A percentile compares a stretch with the other conserved stretches of the same genome.
These are phyloP conservation scores for Lacerta viridis DNA, from an alignment of 2,797 vertebrate genomes.

Conservation along the genomic window DNA sequence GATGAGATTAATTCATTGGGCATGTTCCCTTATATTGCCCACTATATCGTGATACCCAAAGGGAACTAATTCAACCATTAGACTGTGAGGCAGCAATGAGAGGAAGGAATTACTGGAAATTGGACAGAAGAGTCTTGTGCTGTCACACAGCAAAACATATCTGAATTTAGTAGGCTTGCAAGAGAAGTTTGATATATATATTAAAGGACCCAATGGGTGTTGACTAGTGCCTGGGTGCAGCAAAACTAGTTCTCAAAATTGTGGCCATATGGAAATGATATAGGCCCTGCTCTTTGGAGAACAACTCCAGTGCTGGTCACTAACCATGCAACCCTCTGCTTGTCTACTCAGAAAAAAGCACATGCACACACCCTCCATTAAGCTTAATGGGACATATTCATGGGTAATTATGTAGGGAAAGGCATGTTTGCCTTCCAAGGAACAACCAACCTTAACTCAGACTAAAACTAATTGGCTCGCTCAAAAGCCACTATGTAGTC, in stretches of 20 bases:
- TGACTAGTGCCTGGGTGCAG: not conserved
- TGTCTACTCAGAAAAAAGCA: too few relatives aligned
- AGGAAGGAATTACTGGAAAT: too few relatives aligned
- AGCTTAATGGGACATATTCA: too few relatives aligned
- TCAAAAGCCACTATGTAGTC: not conserved
- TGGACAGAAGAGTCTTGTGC: too few relatives aligned
- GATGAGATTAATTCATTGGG: too few relatives aligned
- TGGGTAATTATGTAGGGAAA: not conserved
- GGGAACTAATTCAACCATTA: too few relatives aligned
- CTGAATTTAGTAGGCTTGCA: not conserved
- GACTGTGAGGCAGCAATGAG: too few relatives aligned
- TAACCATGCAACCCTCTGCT: too few relatives aligned
- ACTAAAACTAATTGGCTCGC: not conserved
- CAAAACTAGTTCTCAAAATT: not conserved
- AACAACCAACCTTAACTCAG: not conserved
- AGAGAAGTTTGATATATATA: not conserved
- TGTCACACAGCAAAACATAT: not conserved
- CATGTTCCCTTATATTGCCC: too few relatives aligned
- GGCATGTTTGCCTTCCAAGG: not conserved
- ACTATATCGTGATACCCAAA: too few relatives aligned
- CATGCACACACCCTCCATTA: too few relatives aligned
- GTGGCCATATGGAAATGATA: not conserved
- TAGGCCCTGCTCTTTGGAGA: not conserved
- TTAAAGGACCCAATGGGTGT: not conserved
- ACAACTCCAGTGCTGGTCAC: not conserved